These are phyloP conservation scores for Arenaria interpres DNA, from an alignment of 2,113 vertebrate species.

Conservation along the genomic window DNA sequence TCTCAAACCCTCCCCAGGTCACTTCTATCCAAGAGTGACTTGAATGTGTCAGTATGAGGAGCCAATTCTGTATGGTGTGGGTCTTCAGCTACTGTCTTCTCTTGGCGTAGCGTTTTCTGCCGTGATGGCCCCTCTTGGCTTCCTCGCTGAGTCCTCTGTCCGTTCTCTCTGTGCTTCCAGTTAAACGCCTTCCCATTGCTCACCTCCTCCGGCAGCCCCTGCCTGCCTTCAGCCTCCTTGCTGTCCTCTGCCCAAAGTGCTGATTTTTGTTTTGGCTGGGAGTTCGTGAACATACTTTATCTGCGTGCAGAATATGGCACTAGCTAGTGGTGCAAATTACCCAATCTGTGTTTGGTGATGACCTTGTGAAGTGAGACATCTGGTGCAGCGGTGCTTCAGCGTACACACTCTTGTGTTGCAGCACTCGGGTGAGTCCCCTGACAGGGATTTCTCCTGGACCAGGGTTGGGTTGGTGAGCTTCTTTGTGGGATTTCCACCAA, in stretches of 20 bases:
- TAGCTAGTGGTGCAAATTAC: not conserved
- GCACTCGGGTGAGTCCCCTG: accelerated
- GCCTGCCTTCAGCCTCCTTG: not conserved
- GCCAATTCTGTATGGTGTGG: not conserved
- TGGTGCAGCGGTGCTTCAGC: not conserved
- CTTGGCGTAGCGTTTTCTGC: not conserved
- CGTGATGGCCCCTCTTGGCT: not conserved
- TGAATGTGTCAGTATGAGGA: not conserved
- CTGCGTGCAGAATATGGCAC: accelerated
- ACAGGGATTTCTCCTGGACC: accelerated
- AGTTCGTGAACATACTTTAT: not conserved
- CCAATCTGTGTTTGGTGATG: not conserved
- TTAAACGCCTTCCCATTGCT: not conserved
- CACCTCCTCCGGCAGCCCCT: not conserved
- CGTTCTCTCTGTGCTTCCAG: not conserved
- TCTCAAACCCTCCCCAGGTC: not conserved
- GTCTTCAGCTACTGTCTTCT: not conserved
- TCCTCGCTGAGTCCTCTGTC: not conserved
- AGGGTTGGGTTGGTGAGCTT: not conserved
- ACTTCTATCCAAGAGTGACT: not conserved
- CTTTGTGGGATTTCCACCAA: not conserved
- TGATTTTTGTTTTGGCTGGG: not conserved
- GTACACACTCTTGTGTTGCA: accelerated
- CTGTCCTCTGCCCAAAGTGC: not conserved
- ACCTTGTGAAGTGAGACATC: accelerated